Evolutionary conservation across 2,113 vertebrate genomes (phyloP), one percentile per base, ranked within the genome.

Genomic region (Paradoxurus hermaphroditus): DNA sequence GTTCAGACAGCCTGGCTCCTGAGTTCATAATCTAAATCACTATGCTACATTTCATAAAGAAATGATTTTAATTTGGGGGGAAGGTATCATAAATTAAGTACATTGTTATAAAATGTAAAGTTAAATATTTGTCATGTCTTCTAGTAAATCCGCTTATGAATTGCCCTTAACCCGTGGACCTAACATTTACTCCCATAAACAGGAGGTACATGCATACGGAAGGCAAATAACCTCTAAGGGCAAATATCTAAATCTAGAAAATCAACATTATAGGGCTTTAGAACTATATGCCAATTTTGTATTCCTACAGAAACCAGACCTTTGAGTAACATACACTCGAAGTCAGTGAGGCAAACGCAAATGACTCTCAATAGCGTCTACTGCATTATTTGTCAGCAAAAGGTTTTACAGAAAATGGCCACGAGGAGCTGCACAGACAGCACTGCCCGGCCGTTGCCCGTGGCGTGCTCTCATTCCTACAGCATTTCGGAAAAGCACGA

Each of bases 11-110:
- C 56, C 68, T 91, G 59, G 56, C 41, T 86, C 53, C 77, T 83
- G 21, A 72, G 15, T 86, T 91, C 27, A 67, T 31, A 4, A 16
- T 91, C 59, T 93, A 93, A 84, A 68, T 53, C 77, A 78, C 53
- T 81, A 75, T 56, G 31, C 15, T 44, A 11, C n/a, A 92, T 36
- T 81, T 91, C 62, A 96, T 13, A 83, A 4, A 95, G n/a, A 94
- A 89, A 70, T 73, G 10, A 73, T 77, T 92, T 75, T 53, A 95
- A 53, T 44, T 85, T 96, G 83, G 87, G 91, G 59, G 91, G 41
- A 82, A 96, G 91, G n/a, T 53, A 82, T 68, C 49, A 84, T 27
- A 94, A 94, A 82, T 49, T 91, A 86, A 62, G 27, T 25, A 36
- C 1, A 85, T 15, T 77, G 44, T 63, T 59, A 78, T 41, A 73